Base-by-base conservation (phyloP, 2,113 vertebrate genomes). In the Tachycineta bicolor region DNA sequence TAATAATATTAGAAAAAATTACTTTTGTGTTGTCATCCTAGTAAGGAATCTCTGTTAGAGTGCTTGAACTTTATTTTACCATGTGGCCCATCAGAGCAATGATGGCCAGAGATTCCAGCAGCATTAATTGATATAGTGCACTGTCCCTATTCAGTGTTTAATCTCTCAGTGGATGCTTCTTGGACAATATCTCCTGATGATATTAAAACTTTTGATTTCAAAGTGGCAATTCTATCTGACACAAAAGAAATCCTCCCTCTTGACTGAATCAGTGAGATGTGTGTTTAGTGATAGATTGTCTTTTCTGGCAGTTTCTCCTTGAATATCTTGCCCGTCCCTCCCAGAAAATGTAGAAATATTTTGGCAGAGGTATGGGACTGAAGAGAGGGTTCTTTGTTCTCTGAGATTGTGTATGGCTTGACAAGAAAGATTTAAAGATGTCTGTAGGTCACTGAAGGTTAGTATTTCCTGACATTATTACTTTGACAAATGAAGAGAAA, bases 331-430 rank as follows among this genome's bases (percentile, higher is more conserved):
- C 79, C 2, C 5, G 34, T 94, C 37, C 60, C 50, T 78, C 90
- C 56, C 65, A 87, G 49, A 96, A 94, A 95, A 77, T n/a, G 63
- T 56, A 90, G 73, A 96, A 94, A 56, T 92, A 94, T 41, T 56
- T 70, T 97, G 91, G 85, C 90, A 91, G 92, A 91, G 62, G 63
- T 84, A 78, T 41, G 37, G 50, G 43, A 39, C 31, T 76, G 52
- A 89, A 93, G 94, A 95, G 75, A 94, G 64, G 23, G 68, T 58
- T 94, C 91, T 97, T 96, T 96, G 82, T 94, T 95, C 80, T 62
- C 53, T 37, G 43, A 89, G 70, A 59, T 50, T 58, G 47, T 69
- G 43, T 82, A 92, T 5, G 12, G 67, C 58, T 79, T 95, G 85
- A 82, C 53, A 92, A 41, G 39, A 60, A 76, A 96, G 49, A 87